Base-by-base conservation (phyloP, 53 echinoderm and acorn worm species). In the Luidia sarsii region DNA sequence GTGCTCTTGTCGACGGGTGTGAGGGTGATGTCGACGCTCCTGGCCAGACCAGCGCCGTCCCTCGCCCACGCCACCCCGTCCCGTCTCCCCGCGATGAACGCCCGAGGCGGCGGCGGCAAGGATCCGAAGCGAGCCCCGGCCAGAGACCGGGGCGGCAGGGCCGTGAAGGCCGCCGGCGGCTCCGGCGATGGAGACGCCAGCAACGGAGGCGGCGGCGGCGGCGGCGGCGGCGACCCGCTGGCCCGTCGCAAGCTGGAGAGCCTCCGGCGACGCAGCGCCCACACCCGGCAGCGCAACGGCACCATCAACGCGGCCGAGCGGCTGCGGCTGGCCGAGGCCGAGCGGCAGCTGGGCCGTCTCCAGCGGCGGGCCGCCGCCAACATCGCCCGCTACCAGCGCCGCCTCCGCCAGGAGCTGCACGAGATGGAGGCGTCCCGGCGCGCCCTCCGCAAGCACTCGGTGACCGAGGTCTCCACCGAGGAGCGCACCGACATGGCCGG, bases 241-340 rank as follows among this genome's bases (percentile, higher is more conserved):
- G 90, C 90, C 43, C 35, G 83, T 33, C 86, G 84, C 41, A 75
- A 87, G 29, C 73, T 87, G 37, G 86, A 87, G 46, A 87, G 87
- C 62, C 83, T 93, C 14, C 87, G 72, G 23, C 87, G 80, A 19
- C 90, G 79, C 46, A 81, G 86, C 52, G 87, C 90, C 25, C 87
- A 86, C 45, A 85, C 82, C 33, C 75, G 93, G 55, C 90, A 93
- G 48, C 79, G 87, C 15, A 90, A 90, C 7, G 93, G 93, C 34
- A 93, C 90, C 61, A 37, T 93, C 46, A 93, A 93, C 81, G 83
- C 79, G 11, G 90, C 87, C 5, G 87, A 88, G 71, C 90, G 87
- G 79, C 90, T 87, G 61, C 75, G 90, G 41, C 46, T 90, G 25
- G 64, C 23, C 3, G 73, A 82, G 37, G 64, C 56, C 32, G 90